Evolutionary conservation across 2,888 invertebrate species (phyloP), one percentile per base, ranked within the genome.

Genomic region (Thecophora atra): DNA sequence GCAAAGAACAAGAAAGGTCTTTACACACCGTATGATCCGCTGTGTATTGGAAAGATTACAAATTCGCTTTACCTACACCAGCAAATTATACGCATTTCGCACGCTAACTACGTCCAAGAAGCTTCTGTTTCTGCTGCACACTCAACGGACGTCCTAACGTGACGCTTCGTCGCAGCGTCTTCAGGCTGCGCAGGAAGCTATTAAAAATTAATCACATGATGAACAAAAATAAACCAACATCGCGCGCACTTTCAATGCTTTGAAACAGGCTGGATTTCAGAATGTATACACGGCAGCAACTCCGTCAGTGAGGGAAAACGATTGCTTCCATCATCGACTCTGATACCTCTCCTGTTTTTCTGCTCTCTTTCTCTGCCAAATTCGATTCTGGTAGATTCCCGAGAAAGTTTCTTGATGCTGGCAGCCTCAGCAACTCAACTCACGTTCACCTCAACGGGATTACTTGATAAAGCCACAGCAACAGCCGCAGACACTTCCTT

Each of bases 381-480:
- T n/a, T n/a, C 37, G 37, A 37, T 37, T 37, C 37, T 37, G 7
- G 37, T 11, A 37, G 37, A 37, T 37, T 47, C 47, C 13, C 17
- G 19, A 13, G n/a, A 44, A 64, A 51, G 64, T 21, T 44, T 64
- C 42, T 64, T 54, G 54, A 54, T 54, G 54, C 67, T 52, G 26
- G 24, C 47, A 15, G 58, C 28, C 47, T 17, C 56, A 5, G 1
- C 60, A 15, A 47, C 64, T 64, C 51, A 47, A 26, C 69, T 26
- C 51, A 47, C 28, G 28, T 28, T 30, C 24, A 13, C 60, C 62
- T 62, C 37, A 30, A 70, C 52, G 52, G 58, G 70, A 52, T 70
- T 63, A 63, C 37, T 70, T 70, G 3, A 15, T 37, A 37, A n/a
- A 30, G n/a, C 44, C 24, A 24, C 26, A 21, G 17, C 30, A 21